Percentiles rank a stretch among this genome's conserved stretches.
Conservation (phyloP, 1,140 invertebrate species). For the Melanaphis sacchari region DNA sequence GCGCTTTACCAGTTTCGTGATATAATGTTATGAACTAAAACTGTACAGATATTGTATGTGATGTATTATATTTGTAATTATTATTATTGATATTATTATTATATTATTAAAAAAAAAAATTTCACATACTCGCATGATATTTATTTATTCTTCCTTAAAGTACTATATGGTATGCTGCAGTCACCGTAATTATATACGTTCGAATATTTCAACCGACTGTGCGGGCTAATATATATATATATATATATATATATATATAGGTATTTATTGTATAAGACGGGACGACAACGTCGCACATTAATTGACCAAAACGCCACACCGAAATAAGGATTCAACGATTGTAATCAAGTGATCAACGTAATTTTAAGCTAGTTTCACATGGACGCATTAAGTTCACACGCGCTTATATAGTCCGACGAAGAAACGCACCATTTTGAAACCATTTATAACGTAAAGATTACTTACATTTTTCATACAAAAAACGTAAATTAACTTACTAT, state of each 20-base stretch:
- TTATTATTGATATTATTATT: too few species aligned
- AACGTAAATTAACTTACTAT: background rate
- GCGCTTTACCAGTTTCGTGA: background rate
- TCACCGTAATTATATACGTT: background rate
- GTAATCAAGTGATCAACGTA: background rate
- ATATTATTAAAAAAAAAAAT: background rate
- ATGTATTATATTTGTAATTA: too few species aligned
- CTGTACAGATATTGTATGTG: background rate
- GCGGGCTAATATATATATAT: background rate
- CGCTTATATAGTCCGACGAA: too few species aligned
- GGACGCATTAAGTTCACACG: too few species aligned
- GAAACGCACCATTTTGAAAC: background rate
- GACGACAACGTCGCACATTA: background rate
- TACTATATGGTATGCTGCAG: too few species aligned
- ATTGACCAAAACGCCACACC: background rate
- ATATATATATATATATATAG: too few species aligned
- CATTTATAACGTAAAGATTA: background rate
- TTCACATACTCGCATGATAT: background rate
- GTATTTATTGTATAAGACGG: background rate
- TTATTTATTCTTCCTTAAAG: background rate
- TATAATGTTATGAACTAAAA: background rate
- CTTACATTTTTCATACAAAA: background rate
- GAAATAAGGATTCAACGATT: background rate
- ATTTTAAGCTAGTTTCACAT: background rate
- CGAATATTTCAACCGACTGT: background rate